Base-by-base conservation (phyloP, 2,888 invertebrate genomes). In the Unio pictorum region DNA sequence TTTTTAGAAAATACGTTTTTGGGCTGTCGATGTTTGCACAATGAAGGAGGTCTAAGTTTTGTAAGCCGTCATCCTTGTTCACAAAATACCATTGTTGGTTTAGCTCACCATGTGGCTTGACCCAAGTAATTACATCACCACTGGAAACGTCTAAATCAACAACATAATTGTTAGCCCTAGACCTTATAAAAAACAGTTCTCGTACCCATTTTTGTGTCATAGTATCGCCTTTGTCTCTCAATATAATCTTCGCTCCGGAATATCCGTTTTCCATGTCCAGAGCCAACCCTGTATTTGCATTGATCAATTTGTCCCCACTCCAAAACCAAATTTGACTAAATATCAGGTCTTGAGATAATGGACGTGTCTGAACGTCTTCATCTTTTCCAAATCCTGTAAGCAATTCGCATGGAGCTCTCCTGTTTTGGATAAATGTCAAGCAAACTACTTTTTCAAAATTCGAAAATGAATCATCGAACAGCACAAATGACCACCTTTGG, bases 291-390 rank as follows among this genome's bases (percentile, higher is more conserved):
- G 58, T n/a, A n/a, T 58, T 58, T 23, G 20, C 23, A 26, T 55
- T 59, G 11, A 60, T 61, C n/a, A 66, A 4, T 5, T 34, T 34
- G 4, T 55, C 23, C n/a, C 60, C 66, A 18, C 55, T 66, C 66
- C 66, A 66, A 55, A 26, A 66, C 60, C 60, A 66, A n/a, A 66
- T 17, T 28, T 66, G 66, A n/a, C 54, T 28, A 23, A 20, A 20
- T 11, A 58, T 54, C 11, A 20, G 34, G 11, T 66, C 54, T 23
- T 20, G 17, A 20, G 26, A 26, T 7, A 66, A 0, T 20, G 60
- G 59, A 8, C 66, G 17, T 45, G 60, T 59, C n/a, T 30, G n/a
- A 3, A 66, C 45, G 54, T 60, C 20, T 1, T 34, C 34, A 23
- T 45, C 4, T 4, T 26, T 55, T 30, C 45, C 55, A n/a, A 60